Percentiles rank a stretch among this genome's conserved stretches.
Conservation (phyloP, 2,888 invertebrate species). For the Cantharis nigra region DNA sequence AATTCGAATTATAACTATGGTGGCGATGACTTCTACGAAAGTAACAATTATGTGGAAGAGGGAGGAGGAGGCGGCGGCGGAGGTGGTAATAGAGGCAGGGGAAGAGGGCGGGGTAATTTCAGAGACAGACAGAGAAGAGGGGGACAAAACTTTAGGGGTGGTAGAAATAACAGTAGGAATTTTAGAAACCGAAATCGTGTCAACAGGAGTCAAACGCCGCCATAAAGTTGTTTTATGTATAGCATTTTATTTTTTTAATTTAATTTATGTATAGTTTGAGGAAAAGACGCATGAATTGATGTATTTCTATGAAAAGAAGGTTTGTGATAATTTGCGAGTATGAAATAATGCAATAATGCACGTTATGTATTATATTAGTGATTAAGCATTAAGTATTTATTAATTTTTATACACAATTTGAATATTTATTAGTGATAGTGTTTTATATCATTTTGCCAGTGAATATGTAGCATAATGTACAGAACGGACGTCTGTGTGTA, state of each 20-base stretch:
- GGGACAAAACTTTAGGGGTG: constrained; percentile 22
- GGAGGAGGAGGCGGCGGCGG: background rate
- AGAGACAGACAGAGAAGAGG: constrained; percentile 20
- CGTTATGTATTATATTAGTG: background rate
- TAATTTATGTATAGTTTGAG: background rate
- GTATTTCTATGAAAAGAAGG: background rate
- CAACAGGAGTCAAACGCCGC: constrained; percentile 48
- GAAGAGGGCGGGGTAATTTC: constrained; percentile 15
- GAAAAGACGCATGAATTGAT: background rate
- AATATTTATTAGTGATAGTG: background rate
- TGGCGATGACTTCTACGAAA: constrained; percentile 58
- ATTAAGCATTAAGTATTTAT: background rate
- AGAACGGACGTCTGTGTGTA: background rate
- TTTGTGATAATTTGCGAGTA: background rate
- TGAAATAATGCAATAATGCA: background rate
- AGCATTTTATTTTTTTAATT: background rate
- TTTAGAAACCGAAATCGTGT: constrained; percentile 46
- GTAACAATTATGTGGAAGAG: constrained; percentile 31
- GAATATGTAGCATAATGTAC: background rate
- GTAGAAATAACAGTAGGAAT: constrained; percentile 30
- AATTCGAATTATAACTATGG: constrained; percentile 25
- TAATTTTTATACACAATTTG: background rate
- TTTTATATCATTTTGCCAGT: background rate
- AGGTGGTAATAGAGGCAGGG: constrained; percentile 1
- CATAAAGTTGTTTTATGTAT: constrained; percentile 34